Percentiles rank a stretch among this genome's conserved stretches.
These are phyloP conservation scores for Alces alces DNA, from an alignment of 2,113 vertebrate genomes.

Conservation along the genomic window DNA sequence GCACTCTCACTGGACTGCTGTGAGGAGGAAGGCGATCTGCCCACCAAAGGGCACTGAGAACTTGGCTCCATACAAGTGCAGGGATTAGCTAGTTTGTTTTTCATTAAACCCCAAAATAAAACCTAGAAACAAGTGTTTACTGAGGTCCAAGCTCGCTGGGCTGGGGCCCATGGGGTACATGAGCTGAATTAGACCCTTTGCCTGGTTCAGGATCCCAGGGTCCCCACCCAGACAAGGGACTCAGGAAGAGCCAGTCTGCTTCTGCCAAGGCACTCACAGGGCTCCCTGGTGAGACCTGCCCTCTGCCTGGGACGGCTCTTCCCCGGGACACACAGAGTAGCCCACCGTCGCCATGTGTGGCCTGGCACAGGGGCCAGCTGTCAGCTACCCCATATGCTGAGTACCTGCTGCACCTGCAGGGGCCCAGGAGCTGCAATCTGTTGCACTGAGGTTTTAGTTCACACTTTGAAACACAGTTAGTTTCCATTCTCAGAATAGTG, in stretches of 20 bases:
- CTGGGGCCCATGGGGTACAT: background rate
- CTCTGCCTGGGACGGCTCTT: background rate
- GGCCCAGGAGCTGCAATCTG: background rate
- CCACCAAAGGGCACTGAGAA: background rate
- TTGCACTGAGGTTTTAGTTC: background rate
- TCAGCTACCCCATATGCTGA: background rate
- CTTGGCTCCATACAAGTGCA: background rate
- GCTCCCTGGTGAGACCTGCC: background rate
- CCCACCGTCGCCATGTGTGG: background rate
- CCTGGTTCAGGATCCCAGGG: background rate
- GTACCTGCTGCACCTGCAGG: fast-evolving
- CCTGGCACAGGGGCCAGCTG: fast-evolving
- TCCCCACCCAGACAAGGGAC: background rate
- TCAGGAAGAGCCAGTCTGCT: background rate
- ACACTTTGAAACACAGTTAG: background rate
- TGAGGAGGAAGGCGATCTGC: background rate
- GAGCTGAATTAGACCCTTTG: background rate
- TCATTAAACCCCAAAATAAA: background rate
- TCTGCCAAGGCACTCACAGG: fast-evolving
- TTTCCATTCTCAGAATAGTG: background rate
- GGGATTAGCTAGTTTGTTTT: background rate
- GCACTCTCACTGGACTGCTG: fast-evolving
- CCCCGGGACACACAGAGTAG: background rate
- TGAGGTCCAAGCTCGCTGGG: background rate
- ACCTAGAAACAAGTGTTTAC: background rate